Evolutionary conservation across 2,888 invertebrate species (phyloP).

Genomic region (Lucinisca nassula): DNA sequence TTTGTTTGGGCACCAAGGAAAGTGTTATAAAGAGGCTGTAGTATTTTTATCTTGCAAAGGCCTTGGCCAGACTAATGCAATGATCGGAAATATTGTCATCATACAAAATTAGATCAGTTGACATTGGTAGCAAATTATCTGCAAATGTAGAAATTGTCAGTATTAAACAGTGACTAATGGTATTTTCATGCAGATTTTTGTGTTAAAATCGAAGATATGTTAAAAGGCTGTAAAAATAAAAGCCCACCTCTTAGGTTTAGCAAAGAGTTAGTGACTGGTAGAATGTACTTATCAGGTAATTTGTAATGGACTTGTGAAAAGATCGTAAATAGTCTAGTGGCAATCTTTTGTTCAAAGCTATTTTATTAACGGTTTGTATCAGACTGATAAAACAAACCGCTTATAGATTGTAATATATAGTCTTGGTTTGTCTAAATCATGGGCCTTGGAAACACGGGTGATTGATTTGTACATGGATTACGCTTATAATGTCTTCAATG

Average conservation of each 20-base stretch:
- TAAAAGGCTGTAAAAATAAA: neutral
- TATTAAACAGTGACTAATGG: neutral
- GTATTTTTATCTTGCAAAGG: too few species aligned
- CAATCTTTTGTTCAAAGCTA: neutral
- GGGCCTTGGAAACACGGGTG: neutral
- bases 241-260: neutral
- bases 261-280: neutral
- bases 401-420: slow-evolving; percentile 45
- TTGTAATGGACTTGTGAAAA: neutral
- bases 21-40: too few species aligned
- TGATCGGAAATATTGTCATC: too few species aligned
- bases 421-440: neutral
- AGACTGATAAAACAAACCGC: slow-evolving; percentile 47
- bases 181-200: neutral
- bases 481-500: neutral
- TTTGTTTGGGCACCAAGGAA: too few species aligned
- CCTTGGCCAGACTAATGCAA: too few species aligned
- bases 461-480: neutral
- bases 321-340: neutral
- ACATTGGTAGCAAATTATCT: neutral
- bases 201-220: neutral
- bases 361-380: slow-evolving; percentile 47
- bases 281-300: neutral
- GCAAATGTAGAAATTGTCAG: neutral
- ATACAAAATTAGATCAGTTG: neutral